phyloP scores from a whole-genome alignment of 2,888 invertebrate species.

The Phortica magna region DNA sequence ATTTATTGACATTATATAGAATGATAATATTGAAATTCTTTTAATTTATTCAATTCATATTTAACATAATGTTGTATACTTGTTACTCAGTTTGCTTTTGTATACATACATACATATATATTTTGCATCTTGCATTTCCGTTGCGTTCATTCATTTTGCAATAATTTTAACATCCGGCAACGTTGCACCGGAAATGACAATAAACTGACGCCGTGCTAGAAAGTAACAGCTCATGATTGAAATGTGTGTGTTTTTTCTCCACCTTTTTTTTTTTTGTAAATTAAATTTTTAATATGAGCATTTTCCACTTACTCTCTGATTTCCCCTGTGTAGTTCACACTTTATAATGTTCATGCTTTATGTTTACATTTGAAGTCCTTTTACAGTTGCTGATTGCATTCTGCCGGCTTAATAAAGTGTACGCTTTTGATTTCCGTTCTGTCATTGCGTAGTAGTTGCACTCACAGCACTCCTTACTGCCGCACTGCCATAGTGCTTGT shows the following conservation, averaged over 20 bases:
- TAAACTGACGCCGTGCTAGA: conserved; percentile 43
- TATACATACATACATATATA: too few relatives aligned
- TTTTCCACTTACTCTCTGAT: conserved; percentile 35
- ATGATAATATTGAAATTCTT: conserved; percentile 32
- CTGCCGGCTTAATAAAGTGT: conserved; percentile 40
- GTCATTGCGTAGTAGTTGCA: conserved; percentile 29
- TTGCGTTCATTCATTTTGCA: conserved; percentile 62
- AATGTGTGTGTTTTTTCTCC: conserved; percentile 10
- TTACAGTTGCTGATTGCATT: too few relatives aligned
- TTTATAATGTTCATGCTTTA: too few relatives aligned
- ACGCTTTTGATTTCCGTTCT: conserved; percentile 50
- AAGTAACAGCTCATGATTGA: neutral
- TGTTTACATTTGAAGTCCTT: too few relatives aligned
- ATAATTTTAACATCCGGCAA: conserved; percentile 68
- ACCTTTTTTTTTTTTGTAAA: neutral
- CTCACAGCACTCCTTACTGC: neutral
- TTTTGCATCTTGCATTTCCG: conserved; percentile 56
- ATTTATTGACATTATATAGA: conserved; percentile 68
- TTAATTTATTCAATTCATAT: conserved; percentile 69
- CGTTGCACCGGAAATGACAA: conserved; percentile 63
- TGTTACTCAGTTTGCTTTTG: conserved; percentile 45
- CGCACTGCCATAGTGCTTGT: neutral
- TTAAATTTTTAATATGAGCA: conserved; percentile 5
- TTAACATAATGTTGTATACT: conserved; percentile 36
- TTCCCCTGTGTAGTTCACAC: neutral